Evolutionary conservation across 2,888 invertebrate genomes (phyloP), one percentile per base, ranked within the genome.

Genomic region (Heliconius aoede): DNA sequence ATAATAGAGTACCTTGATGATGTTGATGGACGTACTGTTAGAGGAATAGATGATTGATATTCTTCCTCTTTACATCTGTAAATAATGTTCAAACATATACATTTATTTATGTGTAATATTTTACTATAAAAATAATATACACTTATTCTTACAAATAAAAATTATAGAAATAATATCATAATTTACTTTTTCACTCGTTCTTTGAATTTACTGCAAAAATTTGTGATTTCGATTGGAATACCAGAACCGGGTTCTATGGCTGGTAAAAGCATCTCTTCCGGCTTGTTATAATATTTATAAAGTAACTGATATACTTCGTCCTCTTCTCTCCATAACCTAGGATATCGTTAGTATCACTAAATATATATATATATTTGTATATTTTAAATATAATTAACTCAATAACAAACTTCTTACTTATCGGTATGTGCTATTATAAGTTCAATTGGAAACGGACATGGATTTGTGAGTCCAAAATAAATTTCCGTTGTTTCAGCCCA

Each of bases 351-450:
- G 3, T 18, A 15, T 55, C 67, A 9, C n/a, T 32, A 26, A 11
- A 30, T 72, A 18, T 21, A 61, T 40, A 36, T 13, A 46, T 46
- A 7, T 58, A 15, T 32, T 7, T 68, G n/a, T 3, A 72, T n/a
- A 61, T 64, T 64, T 15, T n/a, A 26, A 26, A 30, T 28, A 60
- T 28, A 46, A 13, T 26, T 61, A 62, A 64, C 7, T 55, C 11
- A 72, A 28, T 65, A 30, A 28, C 28, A 60, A 69, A 51, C 60
- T 77, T 87, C 92, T 93, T 90, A 96, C 96, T 89, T 85, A 85
- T 97, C 96, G 84, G 95, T 95, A 86, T 97, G 96, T 26, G 96
- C 90, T 87, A 96, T 95, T 84, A 96, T 96, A 69, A 96, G 91
- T 88, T 97, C 97, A 28, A 97, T 92, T 0, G 97, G 96, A 87